phyloP scores from a whole-genome alignment of 2,888 invertebrate species.

The Thumatha senex region DNA sequence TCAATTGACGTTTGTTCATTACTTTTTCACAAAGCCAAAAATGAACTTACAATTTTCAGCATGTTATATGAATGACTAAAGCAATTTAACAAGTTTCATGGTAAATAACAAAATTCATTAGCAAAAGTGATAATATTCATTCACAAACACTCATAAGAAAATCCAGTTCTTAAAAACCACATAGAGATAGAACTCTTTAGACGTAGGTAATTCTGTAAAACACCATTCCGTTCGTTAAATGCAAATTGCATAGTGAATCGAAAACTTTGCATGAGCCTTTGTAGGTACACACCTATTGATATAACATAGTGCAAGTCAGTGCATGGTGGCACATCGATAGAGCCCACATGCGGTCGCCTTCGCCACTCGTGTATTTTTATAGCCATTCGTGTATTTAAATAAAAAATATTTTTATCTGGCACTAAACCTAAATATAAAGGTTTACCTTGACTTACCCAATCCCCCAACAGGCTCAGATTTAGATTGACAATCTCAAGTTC shows the following conservation, averaged over 20 bases:
- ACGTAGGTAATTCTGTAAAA: neutral
- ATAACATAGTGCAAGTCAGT: conserved; percentile 30
- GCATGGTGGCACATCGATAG: conserved; percentile 54
- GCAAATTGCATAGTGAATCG: conserved; percentile 6
- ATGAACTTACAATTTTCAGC: too few relatives aligned
- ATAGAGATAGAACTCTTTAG: neutral
- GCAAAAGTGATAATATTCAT: too few relatives aligned
- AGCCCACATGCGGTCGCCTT: conserved; percentile 60
- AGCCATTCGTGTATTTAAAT: conserved; percentile 39
- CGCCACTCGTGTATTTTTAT: conserved; percentile 46
- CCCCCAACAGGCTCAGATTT: conserved; percentile 53
- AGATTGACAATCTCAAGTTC: conserved; percentile 45
- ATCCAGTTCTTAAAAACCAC: conserved; percentile 15
- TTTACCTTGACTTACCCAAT: conserved; percentile 55
- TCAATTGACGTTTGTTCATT: too few relatives aligned
- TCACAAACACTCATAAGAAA: too few relatives aligned
- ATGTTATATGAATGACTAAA: too few relatives aligned
- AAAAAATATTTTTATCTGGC: conserved; percentile 38
- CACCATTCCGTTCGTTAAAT: neutral
- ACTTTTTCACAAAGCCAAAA: too few relatives aligned
- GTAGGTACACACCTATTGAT: conserved; percentile 23
- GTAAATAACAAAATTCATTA: too few relatives aligned
- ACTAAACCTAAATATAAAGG: conserved; percentile 27
- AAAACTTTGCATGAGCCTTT: conserved; percentile 38
- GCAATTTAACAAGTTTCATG: too few relatives aligned